Conservation (phyloP, 2,888 invertebrate species). For the Hypercompe scribonia region DNA sequence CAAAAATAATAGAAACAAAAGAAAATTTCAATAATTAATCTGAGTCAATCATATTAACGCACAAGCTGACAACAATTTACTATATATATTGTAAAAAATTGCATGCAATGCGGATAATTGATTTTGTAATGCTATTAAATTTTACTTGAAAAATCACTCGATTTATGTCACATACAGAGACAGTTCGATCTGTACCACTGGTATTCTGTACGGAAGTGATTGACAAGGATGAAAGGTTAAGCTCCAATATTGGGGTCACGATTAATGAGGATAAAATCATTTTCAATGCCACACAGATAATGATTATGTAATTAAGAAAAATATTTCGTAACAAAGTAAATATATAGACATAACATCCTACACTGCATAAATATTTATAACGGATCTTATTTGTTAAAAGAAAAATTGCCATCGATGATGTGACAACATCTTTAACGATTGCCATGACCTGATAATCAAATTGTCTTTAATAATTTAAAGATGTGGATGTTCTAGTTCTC, state of each 20-base stretch:
- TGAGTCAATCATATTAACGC: too few species aligned
- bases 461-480: neutral
- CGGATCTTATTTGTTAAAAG: neutral
- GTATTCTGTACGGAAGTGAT: constrained; percentile 4
- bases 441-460: neutral
- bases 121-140: neutral
- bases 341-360: neutral
- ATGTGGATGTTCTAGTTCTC: neutral
- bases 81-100: too few species aligned
- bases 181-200: constrained; percentile 7
- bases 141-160: neutral
- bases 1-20: too few species aligned
- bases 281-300: neutral
- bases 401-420: neutral
- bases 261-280: neutral
- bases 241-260: constrained; percentile 2
- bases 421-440: neutral
- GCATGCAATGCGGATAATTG: neutral
- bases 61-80: neutral
- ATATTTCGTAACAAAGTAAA: neutral
- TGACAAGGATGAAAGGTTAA: neutral
- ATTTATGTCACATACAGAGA: constrained; percentile 13
- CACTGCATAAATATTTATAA: neutral
- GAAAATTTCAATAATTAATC: too few species aligned
- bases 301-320: neutral